These are phyloP conservation scores for Caenorhabditis remanei DNA, from an alignment of 1,140 invertebrate species.

Conservation along the genomic window DNA sequence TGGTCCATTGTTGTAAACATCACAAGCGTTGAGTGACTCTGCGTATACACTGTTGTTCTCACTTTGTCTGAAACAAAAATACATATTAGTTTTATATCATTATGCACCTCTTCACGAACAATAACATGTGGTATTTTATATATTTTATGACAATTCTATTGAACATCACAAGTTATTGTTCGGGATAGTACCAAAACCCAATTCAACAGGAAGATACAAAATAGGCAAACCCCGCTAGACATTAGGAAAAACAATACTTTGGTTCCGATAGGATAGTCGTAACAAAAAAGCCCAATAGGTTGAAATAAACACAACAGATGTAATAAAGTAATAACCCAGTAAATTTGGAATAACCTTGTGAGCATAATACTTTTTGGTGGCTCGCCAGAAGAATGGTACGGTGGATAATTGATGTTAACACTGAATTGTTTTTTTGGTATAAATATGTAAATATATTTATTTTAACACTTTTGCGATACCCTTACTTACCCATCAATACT, in stretches of 20 bases:
- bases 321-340: neutral
- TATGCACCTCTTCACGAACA: no score
- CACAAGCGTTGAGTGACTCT: slow-evolving; percentile 5
- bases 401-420: slow-evolving; percentile 3
- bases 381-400: neutral
- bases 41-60: slow-evolving; percentile 22
- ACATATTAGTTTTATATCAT: no score
- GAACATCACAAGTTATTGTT: no score
- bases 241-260: no score
- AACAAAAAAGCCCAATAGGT: neutral
- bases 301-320: neutral
- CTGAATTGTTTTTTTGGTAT: no score
- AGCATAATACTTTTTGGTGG: slow-evolving; percentile 33
- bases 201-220: no score
- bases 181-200: no score
- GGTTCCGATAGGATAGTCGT: neutral
- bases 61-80: slow-evolving; percentile 11
- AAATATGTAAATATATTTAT: no score
- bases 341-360: neutral
- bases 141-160: no score
- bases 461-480: neutral
- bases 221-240: no score
- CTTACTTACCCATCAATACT: slow-evolving; percentile 13
- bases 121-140: neutral
- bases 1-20: slow-evolving; percentile 39